Evolutionary conservation across 2,797 vertebrate species (phyloP).

Genomic region (Molossus molossus): DNA sequence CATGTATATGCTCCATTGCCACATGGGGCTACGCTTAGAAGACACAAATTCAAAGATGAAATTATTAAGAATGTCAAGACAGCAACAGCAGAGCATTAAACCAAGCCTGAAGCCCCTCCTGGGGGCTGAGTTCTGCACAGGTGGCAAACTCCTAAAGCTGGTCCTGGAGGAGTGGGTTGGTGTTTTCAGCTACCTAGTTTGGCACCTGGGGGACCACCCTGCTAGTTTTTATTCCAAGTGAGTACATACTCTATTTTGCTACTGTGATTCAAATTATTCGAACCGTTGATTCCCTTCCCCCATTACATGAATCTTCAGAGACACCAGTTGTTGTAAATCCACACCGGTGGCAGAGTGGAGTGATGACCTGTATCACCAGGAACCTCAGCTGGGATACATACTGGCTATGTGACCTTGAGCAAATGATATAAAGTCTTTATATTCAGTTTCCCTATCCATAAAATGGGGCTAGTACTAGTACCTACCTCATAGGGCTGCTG

Average conservation of each 20-base stretch:
- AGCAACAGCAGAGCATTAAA: not conserved
- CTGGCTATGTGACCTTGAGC: not conserved
- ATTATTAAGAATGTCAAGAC: slow-evolving; percentile 46
- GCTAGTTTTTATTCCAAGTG: slow-evolving; percentile 37
- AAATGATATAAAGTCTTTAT: slow-evolving; percentile 49
- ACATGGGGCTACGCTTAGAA: slow-evolving; percentile 13
- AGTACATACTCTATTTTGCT: slow-evolving; percentile 55
- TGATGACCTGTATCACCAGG: not conserved
- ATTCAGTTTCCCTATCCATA: slow-evolving; percentile 45
- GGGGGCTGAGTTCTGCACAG: not conserved
- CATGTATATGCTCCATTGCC: not conserved
- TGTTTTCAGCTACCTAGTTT: slow-evolving; percentile 36
- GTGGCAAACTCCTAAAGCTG: not conserved
- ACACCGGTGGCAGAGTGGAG: not conserved
- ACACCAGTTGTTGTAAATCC: slow-evolving; percentile 41
- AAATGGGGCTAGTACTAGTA: not conserved
- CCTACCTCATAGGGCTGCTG: slow-evolving; percentile 7
- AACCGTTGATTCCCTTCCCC: slow-evolving; percentile 18
- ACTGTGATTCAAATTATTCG: slow-evolving; percentile 48
- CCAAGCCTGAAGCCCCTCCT: not conserved
- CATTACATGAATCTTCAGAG: slow-evolving; percentile 15
- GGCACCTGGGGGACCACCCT: not conserved
- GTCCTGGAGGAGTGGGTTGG: not conserved
- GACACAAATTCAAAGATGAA: slow-evolving; percentile 51
- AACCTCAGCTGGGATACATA: not conserved